Evolutionary conservation across 1,140 invertebrate genomes (phyloP).

Genomic region (Drosophila saltans): DNA sequence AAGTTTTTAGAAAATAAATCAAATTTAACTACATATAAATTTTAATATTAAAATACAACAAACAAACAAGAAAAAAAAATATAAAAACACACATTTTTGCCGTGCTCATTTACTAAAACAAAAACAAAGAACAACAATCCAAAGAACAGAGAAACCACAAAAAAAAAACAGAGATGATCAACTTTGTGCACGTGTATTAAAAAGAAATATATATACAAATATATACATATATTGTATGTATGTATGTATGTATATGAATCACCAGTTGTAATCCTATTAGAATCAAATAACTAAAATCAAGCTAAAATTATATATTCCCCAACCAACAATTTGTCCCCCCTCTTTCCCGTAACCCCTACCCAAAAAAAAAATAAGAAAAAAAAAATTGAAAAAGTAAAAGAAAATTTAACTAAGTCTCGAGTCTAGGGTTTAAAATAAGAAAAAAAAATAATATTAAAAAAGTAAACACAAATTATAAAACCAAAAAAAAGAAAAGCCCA

Average conservation of each 20-base stretch:
- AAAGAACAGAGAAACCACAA: slow-evolving; percentile 9
- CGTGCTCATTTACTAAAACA: slow-evolving; percentile 42
- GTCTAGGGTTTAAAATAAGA: slow-evolving; percentile 4
- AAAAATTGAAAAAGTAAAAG: not conserved
- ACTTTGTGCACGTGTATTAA: not conserved
- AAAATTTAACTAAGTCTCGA: slow-evolving; percentile 1
- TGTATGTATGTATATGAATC: slow-evolving; percentile 32
- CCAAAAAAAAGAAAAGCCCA: slow-evolving; percentile 1
- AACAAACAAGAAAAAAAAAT: not conserved
- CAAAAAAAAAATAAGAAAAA: not conserved
- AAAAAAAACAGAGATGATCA: not conserved
- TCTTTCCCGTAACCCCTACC: slow-evolving; percentile 9
- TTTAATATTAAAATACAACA: slow-evolving; percentile 23
- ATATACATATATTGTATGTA: slow-evolving; percentile 12
- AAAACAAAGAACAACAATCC: slow-evolving; percentile 24
- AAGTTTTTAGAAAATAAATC: slow-evolving; percentile 17
- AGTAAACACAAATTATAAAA: not conserved
- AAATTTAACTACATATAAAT: slow-evolving; percentile 13
- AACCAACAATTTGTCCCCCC: slow-evolving; percentile 1
- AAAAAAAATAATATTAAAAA: not conserved
- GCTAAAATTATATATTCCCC: slow-evolving; percentile 4
- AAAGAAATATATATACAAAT: slow-evolving; percentile 23
- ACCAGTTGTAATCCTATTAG: slow-evolving; percentile 46
- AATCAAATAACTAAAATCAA: slow-evolving; percentile 18
- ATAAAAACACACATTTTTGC: not conserved